Percentiles rank a stretch among this genome's conserved stretches.
Evolutionary conservation across 2,797 vertebrate species (phyloP).

Genomic region (Florisuga fusca): DNA sequence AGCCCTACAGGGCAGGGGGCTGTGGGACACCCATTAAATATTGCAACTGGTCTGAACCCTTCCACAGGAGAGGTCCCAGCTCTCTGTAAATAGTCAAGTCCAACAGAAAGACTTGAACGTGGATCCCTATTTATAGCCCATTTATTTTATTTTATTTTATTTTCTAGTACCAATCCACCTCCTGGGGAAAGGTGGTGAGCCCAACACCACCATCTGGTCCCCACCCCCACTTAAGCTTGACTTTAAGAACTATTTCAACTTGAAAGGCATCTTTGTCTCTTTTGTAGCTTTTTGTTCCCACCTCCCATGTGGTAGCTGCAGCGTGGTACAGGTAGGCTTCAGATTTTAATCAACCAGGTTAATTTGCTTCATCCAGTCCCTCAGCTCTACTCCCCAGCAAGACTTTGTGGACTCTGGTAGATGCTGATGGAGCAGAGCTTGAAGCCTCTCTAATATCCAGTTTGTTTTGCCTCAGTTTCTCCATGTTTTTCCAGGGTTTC

Average conservation of each 20-base stretch:
- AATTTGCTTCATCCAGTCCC: neutral
- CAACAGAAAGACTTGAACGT: neutral
- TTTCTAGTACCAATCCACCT: neutral
- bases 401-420: neutral
- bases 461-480: neutral
- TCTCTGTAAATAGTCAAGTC: conserved; percentile 25
- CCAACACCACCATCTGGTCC: neutral
- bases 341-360: neutral
- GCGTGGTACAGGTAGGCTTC: neutral
- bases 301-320: neutral
- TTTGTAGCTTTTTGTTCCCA: neutral
- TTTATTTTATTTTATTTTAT: neutral
- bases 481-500: neutral
- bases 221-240: accelerated
- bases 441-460: neutral
- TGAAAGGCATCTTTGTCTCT: neutral
- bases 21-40: neutral
- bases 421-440: neutral
- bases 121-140: neutral
- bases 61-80: neutral
- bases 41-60: neutral
- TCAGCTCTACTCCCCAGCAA: neutral
- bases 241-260: neutral
- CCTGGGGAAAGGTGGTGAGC: neutral
- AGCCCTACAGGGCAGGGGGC: neutral